Percentiles rank a stretch among this genome's conserved stretches.
These are phyloP conservation scores for Paramormyrops hopkinsi DNA, from an alignment of 2,797 vertebrate genomes.

Conservation along the genomic window DNA sequence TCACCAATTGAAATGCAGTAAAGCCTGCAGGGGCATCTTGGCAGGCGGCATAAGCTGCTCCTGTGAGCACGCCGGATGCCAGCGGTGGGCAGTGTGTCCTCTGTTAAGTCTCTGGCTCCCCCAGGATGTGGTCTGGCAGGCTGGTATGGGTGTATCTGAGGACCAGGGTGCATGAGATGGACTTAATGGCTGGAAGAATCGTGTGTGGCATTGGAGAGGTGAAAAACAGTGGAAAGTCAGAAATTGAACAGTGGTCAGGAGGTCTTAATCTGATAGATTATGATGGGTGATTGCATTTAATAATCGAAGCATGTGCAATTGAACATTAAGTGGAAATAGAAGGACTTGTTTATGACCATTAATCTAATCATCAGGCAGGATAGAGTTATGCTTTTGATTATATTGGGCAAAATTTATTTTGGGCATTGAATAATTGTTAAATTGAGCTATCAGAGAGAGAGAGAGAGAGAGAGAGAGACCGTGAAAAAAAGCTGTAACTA, in stretches of 20 bases:
- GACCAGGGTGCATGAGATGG: neutral
- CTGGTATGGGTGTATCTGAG: neutral
- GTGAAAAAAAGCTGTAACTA: neutral
- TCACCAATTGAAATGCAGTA: neutral
- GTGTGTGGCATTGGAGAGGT: neutral
- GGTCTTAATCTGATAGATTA: neutral
- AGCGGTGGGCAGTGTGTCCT: neutral
- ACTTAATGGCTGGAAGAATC: neutral
- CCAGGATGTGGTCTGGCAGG: neutral
- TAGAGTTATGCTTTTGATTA: neutral
- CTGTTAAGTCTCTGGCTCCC: neutral
- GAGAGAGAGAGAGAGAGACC: neutral
- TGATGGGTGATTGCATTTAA: neutral
- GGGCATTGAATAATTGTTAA: neutral
- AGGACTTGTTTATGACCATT: neutral
- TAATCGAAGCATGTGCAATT: neutral
- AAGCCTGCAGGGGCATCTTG: neutral
- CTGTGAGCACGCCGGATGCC: neutral
- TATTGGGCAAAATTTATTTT: neutral
- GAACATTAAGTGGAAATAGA: neutral
- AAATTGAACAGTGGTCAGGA: neutral
- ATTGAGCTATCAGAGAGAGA: neutral
- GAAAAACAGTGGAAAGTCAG: neutral
- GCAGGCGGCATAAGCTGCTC: neutral
- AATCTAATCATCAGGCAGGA: neutral